Evolutionary conservation across 2,888 invertebrate species (phyloP), one percentile per base, ranked within the genome.

Genomic region (Eupithecia vulgata): DNA sequence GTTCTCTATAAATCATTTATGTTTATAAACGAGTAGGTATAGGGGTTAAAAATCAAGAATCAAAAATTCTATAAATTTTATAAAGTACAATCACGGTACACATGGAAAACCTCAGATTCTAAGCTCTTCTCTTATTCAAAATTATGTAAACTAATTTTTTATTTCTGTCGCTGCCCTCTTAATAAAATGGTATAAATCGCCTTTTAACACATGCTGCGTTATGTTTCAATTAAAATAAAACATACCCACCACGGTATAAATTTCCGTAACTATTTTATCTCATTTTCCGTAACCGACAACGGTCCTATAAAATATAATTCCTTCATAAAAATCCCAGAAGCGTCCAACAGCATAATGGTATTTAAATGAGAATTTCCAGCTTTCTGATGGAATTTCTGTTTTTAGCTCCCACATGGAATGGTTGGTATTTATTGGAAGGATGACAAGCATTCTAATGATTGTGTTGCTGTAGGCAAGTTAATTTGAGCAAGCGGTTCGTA

Each of bases 291-390:
- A 67, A 45, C 64, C 62, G 45, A 70, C 75, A 70, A 67, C 48
- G 57, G 57, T 25, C 13, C 59, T 75, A 67, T 75, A 70, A 70
- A 75, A 75, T 68, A 42, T 75, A 73, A 75, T 75, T 70, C 37
- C 72, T 72, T 70, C 72, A 73, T 75, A 75, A 75, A 72, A 72
- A 75, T 68, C 70, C 70, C 61, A 66, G 72, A 75, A 12, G 35
- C 75, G 75, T 71, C 52, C 72, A 66, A 74, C 72, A 76, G 74
- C 72, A 57, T 74, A 76, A 76, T 76, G 76, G 72, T 69, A 76
- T 76, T 76, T 74, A 74, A 76, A 76, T 76, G 76, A 76, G 76
- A 76, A 76, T 71, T 76, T 76, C 71, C 61, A 72, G 72, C 72
- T 74, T 74, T 71, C 74, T 67, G 68, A 71, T 76, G 66, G 67